Evolutionary conservation across 2,113 vertebrate genomes (phyloP).

Genomic region (Vulpes ferrilata): DNA sequence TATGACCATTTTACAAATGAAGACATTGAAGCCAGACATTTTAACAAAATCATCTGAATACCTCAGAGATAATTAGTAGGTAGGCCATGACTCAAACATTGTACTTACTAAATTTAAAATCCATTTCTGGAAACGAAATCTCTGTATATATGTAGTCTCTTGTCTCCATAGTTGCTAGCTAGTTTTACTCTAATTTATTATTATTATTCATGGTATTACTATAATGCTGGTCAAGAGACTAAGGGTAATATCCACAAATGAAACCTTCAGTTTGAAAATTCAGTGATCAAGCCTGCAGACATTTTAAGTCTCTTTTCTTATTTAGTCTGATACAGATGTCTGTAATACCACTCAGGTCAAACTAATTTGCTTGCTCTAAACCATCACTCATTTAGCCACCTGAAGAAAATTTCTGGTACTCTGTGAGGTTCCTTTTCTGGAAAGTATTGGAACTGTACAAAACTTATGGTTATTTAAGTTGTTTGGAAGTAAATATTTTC

Average conservation of each 20-base stretch:
- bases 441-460: background rate
- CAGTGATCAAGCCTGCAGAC: background rate
- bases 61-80: background rate
- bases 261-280: background rate
- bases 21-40: background rate
- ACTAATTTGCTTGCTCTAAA: background rate
- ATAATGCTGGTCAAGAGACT: background rate
- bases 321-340: background rate
- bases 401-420: background rate
- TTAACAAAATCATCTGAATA: background rate
- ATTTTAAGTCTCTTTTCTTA: background rate
- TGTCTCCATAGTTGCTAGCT: background rate
- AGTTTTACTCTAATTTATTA: background rate
- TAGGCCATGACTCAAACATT: background rate
- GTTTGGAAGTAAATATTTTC: background rate
- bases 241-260: background rate
- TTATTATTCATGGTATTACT: background rate
- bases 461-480: background rate
- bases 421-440: background rate
- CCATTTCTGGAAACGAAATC: background rate
- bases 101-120: background rate
- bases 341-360: background rate
- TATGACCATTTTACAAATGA: background rate
- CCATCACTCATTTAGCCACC: background rate
- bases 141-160: background rate